Base-by-base conservation (phyloP, 2,888 invertebrate species). In the Thyatira batis region DNA sequence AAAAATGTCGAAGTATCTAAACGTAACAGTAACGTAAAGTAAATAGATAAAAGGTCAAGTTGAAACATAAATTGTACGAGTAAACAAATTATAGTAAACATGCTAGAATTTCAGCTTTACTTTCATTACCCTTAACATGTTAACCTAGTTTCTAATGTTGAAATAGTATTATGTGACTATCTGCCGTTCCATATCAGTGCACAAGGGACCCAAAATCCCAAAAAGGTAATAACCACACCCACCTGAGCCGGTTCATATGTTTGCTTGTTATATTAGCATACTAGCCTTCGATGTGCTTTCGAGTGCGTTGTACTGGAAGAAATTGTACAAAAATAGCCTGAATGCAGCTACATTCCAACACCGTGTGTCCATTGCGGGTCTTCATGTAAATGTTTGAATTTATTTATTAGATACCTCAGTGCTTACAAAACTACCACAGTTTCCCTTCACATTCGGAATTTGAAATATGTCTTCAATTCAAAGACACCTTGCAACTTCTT, bases 181-280 rank as follows among this genome's bases (percentile, higher is more conserved):
- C 17, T 17, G 8, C n/a, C 13, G 17, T 17, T 39, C 39, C 39
- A 39, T 39, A 39, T 39, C 39, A 39, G 8, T 39, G 39, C 39
- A 48, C 27, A 54, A 52, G 50, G 33, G n/a, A 51, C 43, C 43
- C 51, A 52, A 51, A 50, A 53, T 39, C 48, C 61, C 57, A 50
- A 56, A 61, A 60, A 65, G 63, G 65, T 61, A 54, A 65, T 65
- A 69, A 64, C 63, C 57, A 59, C 58, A 61, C 61, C 57, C 61
- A 55, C 55, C 33, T 52, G 39, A 6, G 39, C 17, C 39, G 39
- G 17, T 17, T 17, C 39, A 39, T 50, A 49, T 49, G 62, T 71
- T 64, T 69, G 53, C 65, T 64, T 59, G 55, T 63, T 61, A 51
- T 60, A 63, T 71, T 69, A 69, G 59, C 63, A 64, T 58, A 53